Evolutionary conservation across 2,113 vertebrate species (phyloP).

Genomic region (Thamnaconus septentrionalis): DNA sequence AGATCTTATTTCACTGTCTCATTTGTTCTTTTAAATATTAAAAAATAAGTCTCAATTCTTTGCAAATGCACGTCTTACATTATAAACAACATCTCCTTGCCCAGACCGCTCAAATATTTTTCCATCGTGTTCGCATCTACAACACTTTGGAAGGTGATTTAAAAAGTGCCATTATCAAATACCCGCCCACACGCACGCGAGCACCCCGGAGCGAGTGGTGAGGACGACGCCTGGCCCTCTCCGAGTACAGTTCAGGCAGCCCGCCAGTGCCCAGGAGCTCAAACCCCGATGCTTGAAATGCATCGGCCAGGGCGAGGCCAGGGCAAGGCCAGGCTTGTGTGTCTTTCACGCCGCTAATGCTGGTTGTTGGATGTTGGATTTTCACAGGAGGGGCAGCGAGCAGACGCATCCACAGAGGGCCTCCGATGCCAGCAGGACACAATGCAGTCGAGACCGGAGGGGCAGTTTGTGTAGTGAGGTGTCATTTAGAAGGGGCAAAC

Average conservation of each 20-base stretch:
- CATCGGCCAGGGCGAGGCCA: background rate
- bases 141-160: constrained; percentile 78
- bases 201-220: constrained; percentile 19
- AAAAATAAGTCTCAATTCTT: constrained; percentile 95
- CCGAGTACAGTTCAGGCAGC: constrained; percentile 44
- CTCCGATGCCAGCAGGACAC: constrained; percentile 22
- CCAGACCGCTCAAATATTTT: constrained; percentile 61
- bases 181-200: constrained; percentile 17
- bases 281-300: constrained; percentile 57
- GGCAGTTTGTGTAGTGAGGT: constrained; percentile 35
- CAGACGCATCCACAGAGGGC: constrained; percentile 19
- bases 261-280: constrained; percentile 27
- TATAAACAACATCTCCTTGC: constrained; percentile 85
- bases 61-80: constrained; percentile 93
- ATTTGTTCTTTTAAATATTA: constrained; percentile 90
- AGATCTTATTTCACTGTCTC: constrained; percentile 76
- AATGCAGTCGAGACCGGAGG: constrained; percentile 14
- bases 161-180: constrained; percentile 74
- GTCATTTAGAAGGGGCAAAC: constrained; percentile 39
- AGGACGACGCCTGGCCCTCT: constrained; percentile 36
- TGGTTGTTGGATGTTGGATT: constrained; percentile 55
- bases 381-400: constrained; percentile 20
- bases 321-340: constrained; percentile 18
- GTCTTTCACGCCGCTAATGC: constrained; percentile 48
- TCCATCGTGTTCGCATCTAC: constrained; percentile 77